Evolutionary conservation across 1,140 invertebrate genomes (phyloP).

Genomic region (Bacillus rossius): DNA sequence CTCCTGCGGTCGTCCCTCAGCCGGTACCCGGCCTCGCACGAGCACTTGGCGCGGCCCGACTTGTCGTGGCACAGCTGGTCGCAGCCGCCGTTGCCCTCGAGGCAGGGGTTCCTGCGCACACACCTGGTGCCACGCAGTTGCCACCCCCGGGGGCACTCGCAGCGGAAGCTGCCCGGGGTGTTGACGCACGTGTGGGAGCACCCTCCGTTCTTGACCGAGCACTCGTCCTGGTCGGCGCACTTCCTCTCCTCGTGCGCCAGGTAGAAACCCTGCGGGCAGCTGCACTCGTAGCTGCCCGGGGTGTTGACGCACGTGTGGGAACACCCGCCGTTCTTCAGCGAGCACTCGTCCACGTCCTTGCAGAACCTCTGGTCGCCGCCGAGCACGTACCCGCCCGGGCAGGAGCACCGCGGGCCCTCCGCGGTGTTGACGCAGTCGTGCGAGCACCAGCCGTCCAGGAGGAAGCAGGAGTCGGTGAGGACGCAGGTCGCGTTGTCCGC

Average conservation of each 20-base stretch:
- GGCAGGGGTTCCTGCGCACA: conserved; percentile 37
- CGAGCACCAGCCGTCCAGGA: conserved; percentile 34
- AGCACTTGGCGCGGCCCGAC: conserved; percentile 24
- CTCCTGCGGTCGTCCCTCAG: conserved; percentile 42
- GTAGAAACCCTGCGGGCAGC: conserved; percentile 41
- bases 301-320: conserved; percentile 50
- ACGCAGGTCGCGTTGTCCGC: conserved; percentile 39
- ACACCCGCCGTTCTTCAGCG: conserved; percentile 47
- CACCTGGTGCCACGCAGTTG: conserved; percentile 28
- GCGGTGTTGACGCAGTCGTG: conserved; percentile 44
- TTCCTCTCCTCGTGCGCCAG: conserved; percentile 36
- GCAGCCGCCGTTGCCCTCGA: conserved; percentile 43
- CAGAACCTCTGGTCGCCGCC: conserved; percentile 36
- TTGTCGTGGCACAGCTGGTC: conserved; percentile 43
- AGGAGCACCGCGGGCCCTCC: conserved; percentile 50
- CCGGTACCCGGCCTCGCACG: conserved; percentile 32
- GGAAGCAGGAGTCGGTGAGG: conserved; percentile 25
- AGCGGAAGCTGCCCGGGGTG: conserved; percentile 47
- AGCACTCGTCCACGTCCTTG: conserved; percentile 47
- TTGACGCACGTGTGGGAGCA: conserved; percentile 45
- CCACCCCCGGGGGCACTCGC: conserved; percentile 41
- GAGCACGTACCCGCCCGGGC: conserved; percentile 49
- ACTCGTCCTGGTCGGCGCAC: conserved; percentile 67
- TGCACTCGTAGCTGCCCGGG: conserved; percentile 46
- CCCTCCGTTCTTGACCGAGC: conserved; percentile 50